A percentile compares a stretch with the other conserved stretches of the same genome.
phyloP scores from a whole-genome alignment of 1,140 invertebrate genomes.

The Lepidurus couesii region DNA sequence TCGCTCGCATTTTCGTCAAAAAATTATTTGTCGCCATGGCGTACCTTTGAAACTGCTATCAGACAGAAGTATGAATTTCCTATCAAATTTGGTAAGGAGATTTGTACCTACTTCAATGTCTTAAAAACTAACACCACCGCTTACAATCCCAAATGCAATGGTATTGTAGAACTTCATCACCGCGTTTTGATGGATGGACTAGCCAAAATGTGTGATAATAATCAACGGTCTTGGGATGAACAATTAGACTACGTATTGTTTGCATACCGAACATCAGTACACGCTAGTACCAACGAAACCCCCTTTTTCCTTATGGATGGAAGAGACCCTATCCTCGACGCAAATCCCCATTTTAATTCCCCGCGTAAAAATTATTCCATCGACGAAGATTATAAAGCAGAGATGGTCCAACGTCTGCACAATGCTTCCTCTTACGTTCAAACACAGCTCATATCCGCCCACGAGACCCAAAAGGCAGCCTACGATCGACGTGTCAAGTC shows the following conservation, averaged over 20 bases:
- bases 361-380: not conserved
- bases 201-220: not conserved
- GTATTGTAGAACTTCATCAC: not conserved
- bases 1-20: not conserved
- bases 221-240: slow-evolving; percentile 8
- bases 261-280: not conserved
- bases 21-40: not conserved
- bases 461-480: not conserved
- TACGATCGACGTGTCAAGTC: not conserved
- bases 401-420: not conserved
- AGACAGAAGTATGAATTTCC: not conserved
- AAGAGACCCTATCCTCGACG: not conserved
- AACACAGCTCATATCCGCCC: not conserved
- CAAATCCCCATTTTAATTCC: not conserved
- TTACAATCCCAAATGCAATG: not conserved
- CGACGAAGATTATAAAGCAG: not conserved
- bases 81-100: not conserved
- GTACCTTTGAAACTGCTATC: not conserved
- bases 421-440: not conserved
- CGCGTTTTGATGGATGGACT: not conserved
- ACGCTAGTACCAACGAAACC: slow-evolving; percentile 13
- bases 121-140: no score
- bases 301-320: not conserved
- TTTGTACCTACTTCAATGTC: no score
- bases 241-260: not conserved